Base-by-base conservation (phyloP, 2,888 invertebrate genomes). In the Drosophila nigritarsus region DNA sequence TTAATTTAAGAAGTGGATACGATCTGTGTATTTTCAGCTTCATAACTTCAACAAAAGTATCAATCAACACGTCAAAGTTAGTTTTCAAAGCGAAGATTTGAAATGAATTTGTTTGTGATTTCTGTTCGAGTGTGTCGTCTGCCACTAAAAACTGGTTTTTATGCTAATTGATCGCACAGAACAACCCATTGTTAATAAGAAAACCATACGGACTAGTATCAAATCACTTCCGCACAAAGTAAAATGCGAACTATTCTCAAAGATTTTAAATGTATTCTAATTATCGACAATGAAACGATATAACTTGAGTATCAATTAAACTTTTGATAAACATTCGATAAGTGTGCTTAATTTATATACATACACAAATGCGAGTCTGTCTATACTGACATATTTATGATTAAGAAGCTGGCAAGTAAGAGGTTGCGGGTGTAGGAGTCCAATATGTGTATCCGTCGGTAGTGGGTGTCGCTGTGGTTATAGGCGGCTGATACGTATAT, bases 151-250 rank as follows among this genome's bases (percentile, higher is more conserved):
- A 80, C 78, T 51, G 77, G 78, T 78, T 78, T 78, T 15, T 61
- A 78, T 80, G 81, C 73, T 80, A 78, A 78, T 80, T 80, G 59
- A 32, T 24, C 20, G 24, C 30, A 80, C 67, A 78, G 77, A 72
- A 65, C 45, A 56, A 56, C 53, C 62, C 65, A 80, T 73, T 78
- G 77, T 80, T 65, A 76, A 59, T 62, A 51, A 32, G 38, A 53
- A 60, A 70, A 61, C 6, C 32, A 58, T 51, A 62, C 32, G 42
- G 40, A 48, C 53, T 53, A 45, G 50, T 13, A 36, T 63, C 49
- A 6, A 29, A 59, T 54, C 45, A 80, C 65, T 78, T 78, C 78
- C 78, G 78, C 63, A 67, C 29, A n/a, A 27, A 51, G 60, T 30
- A 51, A 65, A 30, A 50, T 29, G 20, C 24, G 18, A 40, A 27